Conservation (phyloP, 2,113 vertebrate species). For the Epinephelus fuscoguttatus region DNA sequence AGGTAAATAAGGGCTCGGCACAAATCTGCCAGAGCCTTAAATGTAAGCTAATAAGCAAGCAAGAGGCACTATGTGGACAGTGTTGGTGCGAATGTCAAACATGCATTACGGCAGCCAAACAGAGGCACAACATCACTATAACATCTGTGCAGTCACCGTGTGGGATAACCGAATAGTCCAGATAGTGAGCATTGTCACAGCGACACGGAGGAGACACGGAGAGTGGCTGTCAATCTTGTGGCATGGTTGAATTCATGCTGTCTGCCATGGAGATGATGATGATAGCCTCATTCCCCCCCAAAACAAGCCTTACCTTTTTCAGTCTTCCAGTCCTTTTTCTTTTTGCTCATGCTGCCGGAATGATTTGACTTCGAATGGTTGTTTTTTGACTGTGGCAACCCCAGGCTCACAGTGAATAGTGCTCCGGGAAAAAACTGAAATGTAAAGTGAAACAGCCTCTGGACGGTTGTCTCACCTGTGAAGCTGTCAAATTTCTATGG, state of each 20-base stretch:
- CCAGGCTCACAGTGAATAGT: slow-evolving; percentile 88
- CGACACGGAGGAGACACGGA: not conserved
- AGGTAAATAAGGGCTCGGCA: not conserved
- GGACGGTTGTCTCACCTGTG: slow-evolving; percentile 84
- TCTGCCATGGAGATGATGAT: slow-evolving; percentile 65
- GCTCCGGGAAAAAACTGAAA: slow-evolving; percentile 74
- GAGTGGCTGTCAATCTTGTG: slow-evolving; percentile 53
- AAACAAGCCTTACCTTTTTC: slow-evolving; percentile 88
- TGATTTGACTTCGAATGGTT: slow-evolving; percentile 83
- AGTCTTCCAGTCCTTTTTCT: slow-evolving; percentile 89
- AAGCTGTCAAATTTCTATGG: slow-evolving; percentile 86
- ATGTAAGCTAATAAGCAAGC: slow-evolving; percentile 47
- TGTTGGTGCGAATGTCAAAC: slow-evolving; percentile 55
- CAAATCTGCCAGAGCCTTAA: not conserved
- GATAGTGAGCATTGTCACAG: slow-evolving; percentile 9
- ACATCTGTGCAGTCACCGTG: slow-evolving; percentile 56
- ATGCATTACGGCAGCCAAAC: slow-evolving; percentile 32
- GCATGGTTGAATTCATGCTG: slow-evolving; percentile 57
- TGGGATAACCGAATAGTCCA: not conserved
- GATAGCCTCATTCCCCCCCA: slow-evolving; percentile 60
- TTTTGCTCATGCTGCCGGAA: slow-evolving; percentile 89
- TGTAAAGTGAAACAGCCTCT: slow-evolving; percentile 82
- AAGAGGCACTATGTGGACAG: not conserved
- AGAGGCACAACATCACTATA: slow-evolving; percentile 58
- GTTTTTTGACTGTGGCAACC: slow-evolving; percentile 87